A percentile compares a stretch with the other conserved stretches of the same genome.
phyloP scores from a whole-genome alignment of 2,888 invertebrate genomes.

The Melanotus villosus region DNA sequence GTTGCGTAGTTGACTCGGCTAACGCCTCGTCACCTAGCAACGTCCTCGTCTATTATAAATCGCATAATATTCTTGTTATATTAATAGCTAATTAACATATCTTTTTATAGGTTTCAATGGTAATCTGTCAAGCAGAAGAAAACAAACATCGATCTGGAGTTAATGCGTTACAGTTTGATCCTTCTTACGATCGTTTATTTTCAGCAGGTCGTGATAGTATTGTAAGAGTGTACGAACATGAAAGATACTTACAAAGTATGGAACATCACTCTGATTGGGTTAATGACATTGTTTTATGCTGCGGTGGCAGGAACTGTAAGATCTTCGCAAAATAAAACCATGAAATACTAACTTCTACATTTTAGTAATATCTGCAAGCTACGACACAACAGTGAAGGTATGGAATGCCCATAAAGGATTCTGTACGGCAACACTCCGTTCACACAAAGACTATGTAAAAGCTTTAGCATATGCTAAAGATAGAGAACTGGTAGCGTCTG shows the following conservation, averaged over 20 bases:
- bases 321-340: too few species aligned
- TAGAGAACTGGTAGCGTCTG: conserved; percentile 95
- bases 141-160: conserved; percentile 95
- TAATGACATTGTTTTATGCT: conserved; percentile 98
- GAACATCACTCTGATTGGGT: conserved; percentile 99
- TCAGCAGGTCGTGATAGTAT: conserved; percentile 98
- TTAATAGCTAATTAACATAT: background rate
- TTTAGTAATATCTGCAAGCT: conserved; percentile 97
- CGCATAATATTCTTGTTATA: too few species aligned
- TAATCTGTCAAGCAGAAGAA: conserved; percentile 97
- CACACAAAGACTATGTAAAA: conserved; percentile 99
- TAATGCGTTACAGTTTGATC: conserved; percentile 95
- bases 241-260: conserved; percentile 94
- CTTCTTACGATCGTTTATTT: conserved; percentile 88
- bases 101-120: conserved; percentile 89
- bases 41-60: too few species aligned
- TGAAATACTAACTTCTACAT: too few species aligned
- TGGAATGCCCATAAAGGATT: conserved; percentile 99
- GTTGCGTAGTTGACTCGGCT: too few species aligned
- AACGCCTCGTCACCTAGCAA: too few species aligned
- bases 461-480: conserved; percentile 98
- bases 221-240: conserved; percentile 92
- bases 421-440: conserved; percentile 98
- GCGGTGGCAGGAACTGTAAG: conserved; percentile 94
- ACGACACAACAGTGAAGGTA: conserved; percentile 99